Percentiles rank a stretch among this genome's conserved stretches.
These are phyloP conservation scores for Platanista minor DNA, from an alignment of 2,113 vertebrate genomes.

Conservation along the genomic window DNA sequence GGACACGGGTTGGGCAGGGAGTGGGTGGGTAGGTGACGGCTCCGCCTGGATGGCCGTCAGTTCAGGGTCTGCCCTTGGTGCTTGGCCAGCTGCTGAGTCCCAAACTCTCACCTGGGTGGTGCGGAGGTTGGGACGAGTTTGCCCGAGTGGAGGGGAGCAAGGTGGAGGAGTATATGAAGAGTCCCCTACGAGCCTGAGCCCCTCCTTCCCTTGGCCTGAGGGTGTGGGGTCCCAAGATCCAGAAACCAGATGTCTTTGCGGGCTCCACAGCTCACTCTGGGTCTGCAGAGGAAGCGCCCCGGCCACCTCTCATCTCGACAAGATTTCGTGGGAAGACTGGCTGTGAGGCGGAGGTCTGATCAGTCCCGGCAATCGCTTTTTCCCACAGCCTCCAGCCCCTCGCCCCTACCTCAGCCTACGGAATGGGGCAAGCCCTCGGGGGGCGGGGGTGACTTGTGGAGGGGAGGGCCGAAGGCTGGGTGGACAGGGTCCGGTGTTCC, in stretches of 20 bases:
- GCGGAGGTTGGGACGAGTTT: not conserved
- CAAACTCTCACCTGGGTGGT: not conserved
- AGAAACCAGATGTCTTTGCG: not conserved
- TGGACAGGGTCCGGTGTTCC: not conserved
- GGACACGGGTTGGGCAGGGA: not conserved
- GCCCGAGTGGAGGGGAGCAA: not conserved
- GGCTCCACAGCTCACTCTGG: fast-evolving
- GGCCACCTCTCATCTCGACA: not conserved
- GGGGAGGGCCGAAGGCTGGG: not conserved
- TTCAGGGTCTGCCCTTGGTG: not conserved
- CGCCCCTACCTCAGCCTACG: not conserved
- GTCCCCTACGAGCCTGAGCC: not conserved
- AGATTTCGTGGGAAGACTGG: not conserved
- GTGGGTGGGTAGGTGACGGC: not conserved
- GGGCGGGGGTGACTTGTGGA: not conserved
- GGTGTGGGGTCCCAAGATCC: not conserved
- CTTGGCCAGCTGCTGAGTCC: fast-evolving
- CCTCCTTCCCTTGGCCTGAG: not conserved
- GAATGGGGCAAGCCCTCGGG: not conserved
- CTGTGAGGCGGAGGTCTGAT: fast-evolving
- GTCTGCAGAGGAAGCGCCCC: fast-evolving
- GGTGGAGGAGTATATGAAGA: not conserved
- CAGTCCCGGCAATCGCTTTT: not conserved
- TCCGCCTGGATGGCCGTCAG: not conserved
- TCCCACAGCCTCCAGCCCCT: not conserved